Evolutionary conservation across 2,113 vertebrate species (phyloP).

Genomic region (Hemichromis elongatus): DNA sequence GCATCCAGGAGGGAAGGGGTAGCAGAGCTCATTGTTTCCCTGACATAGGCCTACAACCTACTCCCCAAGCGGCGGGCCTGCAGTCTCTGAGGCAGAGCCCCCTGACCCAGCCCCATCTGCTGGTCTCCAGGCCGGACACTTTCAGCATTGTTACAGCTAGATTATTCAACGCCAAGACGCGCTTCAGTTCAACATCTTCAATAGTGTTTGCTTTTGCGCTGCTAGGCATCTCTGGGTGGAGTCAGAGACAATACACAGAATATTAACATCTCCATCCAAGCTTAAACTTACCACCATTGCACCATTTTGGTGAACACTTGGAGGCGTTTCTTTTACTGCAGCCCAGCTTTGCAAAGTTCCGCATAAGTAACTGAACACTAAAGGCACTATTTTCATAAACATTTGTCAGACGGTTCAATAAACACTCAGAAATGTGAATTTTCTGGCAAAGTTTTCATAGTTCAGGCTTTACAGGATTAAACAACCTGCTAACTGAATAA

Average conservation of each 20-base stretch:
- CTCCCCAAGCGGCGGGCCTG: neutral
- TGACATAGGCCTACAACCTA: constrained; percentile 24
- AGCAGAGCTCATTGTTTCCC: constrained; percentile 52
- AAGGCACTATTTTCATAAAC: neutral
- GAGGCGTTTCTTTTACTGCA: neutral
- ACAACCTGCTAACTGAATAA: neutral
- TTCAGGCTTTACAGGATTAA: neutral
- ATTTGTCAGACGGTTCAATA: neutral
- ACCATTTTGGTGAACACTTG: neutral
- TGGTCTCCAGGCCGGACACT: constrained; percentile 23
- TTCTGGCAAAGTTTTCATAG: neutral
- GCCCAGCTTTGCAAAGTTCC: neutral
- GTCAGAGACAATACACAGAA: constrained; percentile 3
- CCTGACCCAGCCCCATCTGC: constrained; percentile 67
- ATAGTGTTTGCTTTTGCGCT: neutral
- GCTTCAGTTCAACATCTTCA: constrained; percentile 25
- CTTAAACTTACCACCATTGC: neutral
- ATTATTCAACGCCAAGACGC: constrained; percentile 52
- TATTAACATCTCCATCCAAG: constrained; percentile 2
- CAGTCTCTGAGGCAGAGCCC: neutral
- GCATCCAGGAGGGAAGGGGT: constrained; percentile 54
- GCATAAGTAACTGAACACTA: neutral
- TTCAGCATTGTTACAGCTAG: constrained; percentile 18
- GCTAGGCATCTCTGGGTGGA: constrained; percentile 30
- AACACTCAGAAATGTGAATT: neutral